Base-by-base conservation (phyloP, 2,797 vertebrate genomes). In the Peromyscus nudipes region DNA sequence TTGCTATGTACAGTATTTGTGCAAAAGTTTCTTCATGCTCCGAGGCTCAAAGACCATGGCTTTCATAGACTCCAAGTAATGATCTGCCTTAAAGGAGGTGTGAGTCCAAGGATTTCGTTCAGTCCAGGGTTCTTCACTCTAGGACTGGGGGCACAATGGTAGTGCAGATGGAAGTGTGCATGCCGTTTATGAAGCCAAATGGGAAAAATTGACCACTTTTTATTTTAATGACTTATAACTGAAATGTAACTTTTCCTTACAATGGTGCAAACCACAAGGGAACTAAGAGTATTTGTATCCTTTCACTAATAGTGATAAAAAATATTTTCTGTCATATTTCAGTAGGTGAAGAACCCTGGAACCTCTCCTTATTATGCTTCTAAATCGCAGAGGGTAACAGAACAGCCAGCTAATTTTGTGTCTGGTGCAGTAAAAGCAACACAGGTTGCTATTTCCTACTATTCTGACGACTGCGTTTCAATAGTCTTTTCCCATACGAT, bases 171-270 rank as follows among this genome's bases (percentile, higher is more conserved):
- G 49, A 55, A 27, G 14, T 31, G n/a, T 11, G 4, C 4, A 3
- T 29, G 34, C 29, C 19, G 0, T 46, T 43, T 62, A 25, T 16
- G 21, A 95, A 90, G 7, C 37, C 21, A 7, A 71, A 69, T 75
- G 14, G 55, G n/a, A n/a, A n/a, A n/a, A n/a, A n/a, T n/a, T n/a
- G n/a, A n/a, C n/a, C n/a, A 76, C 23, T 14, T 23, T 76, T 86
- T 85, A 65, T 40, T 80, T 29, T 40, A 23, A 29, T 23, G 89
- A 60, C 49, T 60, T 92, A 10, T 64, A 69, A 14, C 13, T 73
- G 37, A 96, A 94, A 85, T 69, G 64, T 86, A 86, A 71, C 12
- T 83, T 92, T 93, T 81, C n/a, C n/a, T 88, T 65, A 82, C 13
- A 40, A 27, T 7, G 60, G 6, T 40, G 83, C 16, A 86, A 52